A percentile compares a stretch with the other conserved stretches of the same genome.
phyloP scores from a whole-genome alignment of 2,797 vertebrate genomes.

The Galago senegalensis region DNA sequence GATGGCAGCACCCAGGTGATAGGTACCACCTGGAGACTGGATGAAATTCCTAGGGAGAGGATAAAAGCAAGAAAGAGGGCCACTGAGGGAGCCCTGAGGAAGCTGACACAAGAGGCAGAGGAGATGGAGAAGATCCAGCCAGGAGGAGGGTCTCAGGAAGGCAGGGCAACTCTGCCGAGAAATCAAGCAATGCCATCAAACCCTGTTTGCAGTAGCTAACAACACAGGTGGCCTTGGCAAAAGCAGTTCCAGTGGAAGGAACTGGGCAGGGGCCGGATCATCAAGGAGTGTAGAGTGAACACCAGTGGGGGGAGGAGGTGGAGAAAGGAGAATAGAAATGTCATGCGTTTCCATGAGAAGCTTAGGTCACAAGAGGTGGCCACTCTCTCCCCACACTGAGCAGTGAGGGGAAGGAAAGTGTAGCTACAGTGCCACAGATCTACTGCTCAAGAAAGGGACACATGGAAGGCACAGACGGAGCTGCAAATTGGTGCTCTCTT shows the following conservation, averaged over 20 bases:
- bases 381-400: not conserved
- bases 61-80: not conserved
- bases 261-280: too few species aligned
- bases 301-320: fast-evolving
- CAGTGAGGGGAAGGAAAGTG: not conserved
- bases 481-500: not conserved
- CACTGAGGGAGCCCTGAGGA: not conserved
- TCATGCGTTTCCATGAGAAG: not conserved
- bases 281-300: not conserved
- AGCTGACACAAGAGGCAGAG: not conserved
- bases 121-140: not conserved
- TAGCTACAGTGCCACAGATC: fast-evolving
- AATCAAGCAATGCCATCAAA: fast-evolving
- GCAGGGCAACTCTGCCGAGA: not conserved
- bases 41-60: not conserved
- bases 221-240: not conserved
- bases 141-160: not conserved
- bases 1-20: not conserved
- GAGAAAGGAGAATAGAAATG: not conserved
- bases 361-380: not conserved
- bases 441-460: not conserved
- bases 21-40: not conserved
- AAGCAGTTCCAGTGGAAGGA: not conserved
- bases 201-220: not conserved
- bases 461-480: not conserved